Evolutionary conservation across 2,797 vertebrate genomes (phyloP).

Genomic region (Limosa lapponica): DNA sequence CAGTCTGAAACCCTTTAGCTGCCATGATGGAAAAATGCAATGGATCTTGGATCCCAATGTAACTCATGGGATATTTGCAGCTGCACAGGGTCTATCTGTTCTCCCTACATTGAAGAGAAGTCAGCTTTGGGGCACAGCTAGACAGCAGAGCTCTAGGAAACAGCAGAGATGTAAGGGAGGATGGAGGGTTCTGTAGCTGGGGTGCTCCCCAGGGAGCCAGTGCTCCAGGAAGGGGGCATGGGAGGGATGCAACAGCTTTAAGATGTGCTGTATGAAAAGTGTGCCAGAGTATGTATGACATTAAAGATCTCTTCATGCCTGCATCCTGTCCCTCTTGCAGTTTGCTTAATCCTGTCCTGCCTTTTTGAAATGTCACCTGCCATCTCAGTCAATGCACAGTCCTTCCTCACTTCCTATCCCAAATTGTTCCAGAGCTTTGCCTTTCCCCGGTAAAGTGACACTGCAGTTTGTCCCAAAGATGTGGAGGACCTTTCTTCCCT

Average conservation of each 20-base stretch:
- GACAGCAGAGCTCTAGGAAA: neutral
- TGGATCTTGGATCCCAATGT: neutral
- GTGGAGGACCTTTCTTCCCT: neutral
- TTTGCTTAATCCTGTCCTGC: conserved; percentile 28
- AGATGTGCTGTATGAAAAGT: neutral
- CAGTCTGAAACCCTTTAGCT: neutral
- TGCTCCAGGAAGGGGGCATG: neutral
- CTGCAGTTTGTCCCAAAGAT: neutral
- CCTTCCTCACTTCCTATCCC: conserved; percentile 27
- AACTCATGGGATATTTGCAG: neutral
- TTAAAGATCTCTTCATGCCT: neutral
- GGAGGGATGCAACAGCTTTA: neutral
- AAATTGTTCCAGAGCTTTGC: neutral
- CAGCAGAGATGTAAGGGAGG: neutral
- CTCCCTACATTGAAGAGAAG: neutral
- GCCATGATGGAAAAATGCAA: neutral
- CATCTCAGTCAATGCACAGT: neutral
- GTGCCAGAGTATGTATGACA: neutral
- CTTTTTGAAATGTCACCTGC: conserved; percentile 37
- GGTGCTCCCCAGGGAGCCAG: neutral
- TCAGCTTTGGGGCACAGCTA: neutral
- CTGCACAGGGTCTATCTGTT: neutral
- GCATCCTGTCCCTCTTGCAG: neutral
- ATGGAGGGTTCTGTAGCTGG: neutral
- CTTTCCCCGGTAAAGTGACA: conserved; percentile 11